Percentiles rank a stretch among this genome's conserved stretches.
Evolutionary conservation across 2,113 vertebrate species (phyloP).

Genomic region (Osmerus mordax): DNA sequence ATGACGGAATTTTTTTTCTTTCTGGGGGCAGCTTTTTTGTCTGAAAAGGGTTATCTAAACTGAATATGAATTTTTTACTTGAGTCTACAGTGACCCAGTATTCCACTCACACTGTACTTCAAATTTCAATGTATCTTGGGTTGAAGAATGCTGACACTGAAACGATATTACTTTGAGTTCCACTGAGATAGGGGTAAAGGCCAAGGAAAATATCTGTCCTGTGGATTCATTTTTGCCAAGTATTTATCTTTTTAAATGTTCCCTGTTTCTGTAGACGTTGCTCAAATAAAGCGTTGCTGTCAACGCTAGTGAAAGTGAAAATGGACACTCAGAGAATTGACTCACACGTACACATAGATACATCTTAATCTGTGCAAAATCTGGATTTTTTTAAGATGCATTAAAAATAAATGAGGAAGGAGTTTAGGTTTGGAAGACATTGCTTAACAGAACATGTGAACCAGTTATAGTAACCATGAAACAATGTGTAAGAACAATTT

Average conservation of each 20-base stretch:
- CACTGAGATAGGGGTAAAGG: background rate
- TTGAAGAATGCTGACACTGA: background rate
- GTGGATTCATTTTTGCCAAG: slow-evolving; percentile 22
- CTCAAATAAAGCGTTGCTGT: slow-evolving; percentile 13
- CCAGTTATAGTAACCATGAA: background rate
- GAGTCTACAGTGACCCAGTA: background rate
- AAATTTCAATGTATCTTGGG: background rate
- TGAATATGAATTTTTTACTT: slow-evolving; percentile 15
- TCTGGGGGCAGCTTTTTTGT: background rate
- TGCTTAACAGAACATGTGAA: too few species aligned
- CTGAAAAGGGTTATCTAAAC: slow-evolving; percentile 18
- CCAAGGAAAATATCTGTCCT: slow-evolving; percentile 21
- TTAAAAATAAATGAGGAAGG: too few species aligned
- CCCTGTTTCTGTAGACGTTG: background rate
- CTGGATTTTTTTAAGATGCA: too few species aligned
- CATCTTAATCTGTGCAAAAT: background rate
- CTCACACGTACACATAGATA: background rate
- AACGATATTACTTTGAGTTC: slow-evolving; percentile 22
- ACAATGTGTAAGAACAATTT: background rate
- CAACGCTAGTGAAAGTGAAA: slow-evolving; percentile 2
- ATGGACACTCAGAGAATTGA: slow-evolving; percentile 1
- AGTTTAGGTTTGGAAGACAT: too few species aligned
- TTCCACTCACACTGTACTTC: slow-evolving; percentile 8
- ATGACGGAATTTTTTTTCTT: too few species aligned
- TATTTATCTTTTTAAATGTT: slow-evolving; percentile 1